Evolutionary conservation across 2,113 vertebrate species (phyloP).

Genomic region (Sturnira hondurensis): DNA sequence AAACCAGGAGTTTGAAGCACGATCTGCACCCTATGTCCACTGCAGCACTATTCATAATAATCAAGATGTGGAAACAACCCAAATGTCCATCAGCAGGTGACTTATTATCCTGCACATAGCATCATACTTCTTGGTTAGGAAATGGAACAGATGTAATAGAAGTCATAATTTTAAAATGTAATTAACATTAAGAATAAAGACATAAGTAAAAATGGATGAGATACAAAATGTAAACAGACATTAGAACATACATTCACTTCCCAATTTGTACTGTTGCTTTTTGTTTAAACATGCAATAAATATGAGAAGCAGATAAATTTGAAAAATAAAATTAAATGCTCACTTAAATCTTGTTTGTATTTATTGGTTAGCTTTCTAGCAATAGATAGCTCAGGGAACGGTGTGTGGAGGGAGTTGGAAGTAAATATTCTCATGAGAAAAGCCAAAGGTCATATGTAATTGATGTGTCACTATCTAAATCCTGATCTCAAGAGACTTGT

Average conservation of each 20-base stretch:
- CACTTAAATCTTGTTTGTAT: background rate
- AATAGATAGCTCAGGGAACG: background rate
- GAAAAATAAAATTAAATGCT: conserved; percentile 6
- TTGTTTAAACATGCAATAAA: background rate
- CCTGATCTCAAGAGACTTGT: background rate
- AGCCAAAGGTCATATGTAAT: background rate
- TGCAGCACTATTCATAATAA: background rate
- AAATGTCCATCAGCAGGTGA: background rate
- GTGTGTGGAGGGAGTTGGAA: background rate
- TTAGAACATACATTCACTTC: background rate
- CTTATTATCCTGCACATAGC: background rate
- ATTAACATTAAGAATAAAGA: background rate
- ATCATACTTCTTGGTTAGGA: background rate
- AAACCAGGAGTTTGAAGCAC: background rate
- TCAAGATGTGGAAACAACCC: background rate
- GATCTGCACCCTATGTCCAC: background rate
- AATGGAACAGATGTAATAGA: background rate
- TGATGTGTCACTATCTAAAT: background rate
- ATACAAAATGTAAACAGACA: background rate
- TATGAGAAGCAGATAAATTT: background rate
- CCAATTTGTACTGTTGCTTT: background rate
- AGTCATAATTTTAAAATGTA: background rate
- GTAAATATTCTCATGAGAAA: background rate
- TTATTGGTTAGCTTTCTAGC: background rate
- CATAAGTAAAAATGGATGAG: background rate